Percentiles rank a stretch among this genome's conserved stretches.
Conservation (phyloP, 2,113 vertebrate genomes). For the Vireo altiloquus region DNA sequence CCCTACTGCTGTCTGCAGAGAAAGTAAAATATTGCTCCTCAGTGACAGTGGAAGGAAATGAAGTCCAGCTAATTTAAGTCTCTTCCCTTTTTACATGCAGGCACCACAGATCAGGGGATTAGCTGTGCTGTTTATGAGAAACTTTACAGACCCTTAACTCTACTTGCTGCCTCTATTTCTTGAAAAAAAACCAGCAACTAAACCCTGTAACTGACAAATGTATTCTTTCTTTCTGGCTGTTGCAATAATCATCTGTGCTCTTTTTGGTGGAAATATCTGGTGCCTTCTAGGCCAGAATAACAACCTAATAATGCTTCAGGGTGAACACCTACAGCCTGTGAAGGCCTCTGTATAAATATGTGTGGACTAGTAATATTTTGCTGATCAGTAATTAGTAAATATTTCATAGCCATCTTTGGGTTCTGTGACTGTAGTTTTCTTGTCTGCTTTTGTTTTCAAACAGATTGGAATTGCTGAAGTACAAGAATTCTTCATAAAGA, state of each 20-base stretch:
- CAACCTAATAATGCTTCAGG: neutral
- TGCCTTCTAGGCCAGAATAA: neutral
- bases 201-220: neutral
- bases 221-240: neutral
- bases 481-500: neutral
- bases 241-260: neutral
- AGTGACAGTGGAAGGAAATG: neutral
- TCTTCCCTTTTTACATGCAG: neutral
- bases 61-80: neutral
- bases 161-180: neutral
- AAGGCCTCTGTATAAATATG: neutral
- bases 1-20: neutral
- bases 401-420: neutral
- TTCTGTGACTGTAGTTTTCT: neutral
- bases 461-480: neutral
- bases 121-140: neutral
- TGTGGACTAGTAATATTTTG: neutral
- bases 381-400: neutral
- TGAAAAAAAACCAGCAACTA: neutral
- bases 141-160: neutral
- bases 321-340: neutral
- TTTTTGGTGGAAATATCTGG: neutral
- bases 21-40: neutral
- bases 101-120: neutral
- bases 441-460: neutral